These are phyloP conservation scores for Lutjanus erythropterus DNA, from an alignment of 2,113 vertebrate genomes.

Conservation along the genomic window DNA sequence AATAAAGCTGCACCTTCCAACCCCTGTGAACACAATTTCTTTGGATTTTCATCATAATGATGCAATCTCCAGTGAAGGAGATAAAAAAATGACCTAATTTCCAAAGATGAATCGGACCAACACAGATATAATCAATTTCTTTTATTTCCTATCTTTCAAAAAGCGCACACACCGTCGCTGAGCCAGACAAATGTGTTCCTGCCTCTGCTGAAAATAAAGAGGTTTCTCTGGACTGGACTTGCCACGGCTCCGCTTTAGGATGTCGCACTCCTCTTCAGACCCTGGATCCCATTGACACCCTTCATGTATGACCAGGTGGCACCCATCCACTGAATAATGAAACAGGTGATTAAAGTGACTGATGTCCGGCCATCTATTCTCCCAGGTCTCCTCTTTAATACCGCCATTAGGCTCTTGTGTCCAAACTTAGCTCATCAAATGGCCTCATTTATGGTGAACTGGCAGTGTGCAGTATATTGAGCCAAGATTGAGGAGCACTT, in stretches of 20 bases:
- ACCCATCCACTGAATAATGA: constrained; percentile 81
- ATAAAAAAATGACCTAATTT: constrained; percentile 73
- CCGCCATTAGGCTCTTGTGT: constrained; percentile 75
- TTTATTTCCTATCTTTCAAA: constrained; percentile 68
- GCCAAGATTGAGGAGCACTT: constrained; percentile 67
- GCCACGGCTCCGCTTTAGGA: constrained; percentile 16
- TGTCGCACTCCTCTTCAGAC: constrained; percentile 41
- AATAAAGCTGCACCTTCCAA: constrained; percentile 39
- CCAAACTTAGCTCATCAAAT: constrained; percentile 84
- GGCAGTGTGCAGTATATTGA: constrained; percentile 67
- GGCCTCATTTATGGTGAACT: constrained; percentile 76
- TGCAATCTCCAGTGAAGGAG: constrained; percentile 61
- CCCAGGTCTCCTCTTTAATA: constrained; percentile 76
- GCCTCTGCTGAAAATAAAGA: constrained; percentile 51
- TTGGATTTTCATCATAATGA: constrained; percentile 70
- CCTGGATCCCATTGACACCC: constrained; percentile 70
- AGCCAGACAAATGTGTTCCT: constrained; percentile 50
- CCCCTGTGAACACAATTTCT: constrained; percentile 46
- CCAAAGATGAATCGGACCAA: constrained; percentile 66
- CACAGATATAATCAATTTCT: constrained; percentile 69
- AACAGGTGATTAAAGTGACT: constrained; percentile 84
- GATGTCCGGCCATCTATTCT: constrained; percentile 78
- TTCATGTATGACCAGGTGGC: constrained; percentile 79
- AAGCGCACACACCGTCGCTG: constrained; percentile 34
- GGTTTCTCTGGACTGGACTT: constrained; percentile 49